Evolutionary conservation across 2,888 invertebrate species (phyloP).

Genomic region (Callimorpha dominula): DNA sequence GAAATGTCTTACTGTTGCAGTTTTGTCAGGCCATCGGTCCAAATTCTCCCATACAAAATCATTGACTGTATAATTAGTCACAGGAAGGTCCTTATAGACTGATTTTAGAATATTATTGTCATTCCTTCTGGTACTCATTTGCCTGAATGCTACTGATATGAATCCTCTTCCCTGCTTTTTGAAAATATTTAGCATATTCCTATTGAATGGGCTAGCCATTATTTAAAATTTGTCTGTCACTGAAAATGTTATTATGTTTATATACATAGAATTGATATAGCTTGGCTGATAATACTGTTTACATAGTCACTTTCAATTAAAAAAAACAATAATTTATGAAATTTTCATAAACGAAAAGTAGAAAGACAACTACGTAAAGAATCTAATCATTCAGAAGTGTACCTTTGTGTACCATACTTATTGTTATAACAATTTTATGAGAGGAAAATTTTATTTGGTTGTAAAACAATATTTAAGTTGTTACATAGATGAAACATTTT

Average conservation of each 20-base stretch:
- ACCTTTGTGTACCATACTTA: no score
- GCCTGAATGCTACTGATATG: constrained; percentile 34
- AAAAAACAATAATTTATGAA: not conserved
- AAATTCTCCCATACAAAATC: constrained; percentile 89
- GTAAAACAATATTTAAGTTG: not conserved
- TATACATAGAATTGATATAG: not conserved
- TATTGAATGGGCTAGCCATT: constrained; percentile 40
- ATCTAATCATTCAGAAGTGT: no score
- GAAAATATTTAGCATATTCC: constrained; percentile 32
- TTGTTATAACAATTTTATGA: not conserved
- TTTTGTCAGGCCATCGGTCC: constrained; percentile 89
- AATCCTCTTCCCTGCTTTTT: constrained; percentile 35
- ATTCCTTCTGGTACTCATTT: constrained; percentile 56
- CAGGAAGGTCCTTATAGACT: constrained; percentile 77
- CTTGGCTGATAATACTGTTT: not conserved
- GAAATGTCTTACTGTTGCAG: constrained; percentile 86
- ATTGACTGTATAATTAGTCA: constrained; percentile 83
- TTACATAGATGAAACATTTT: not conserved
- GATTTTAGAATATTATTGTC: constrained; percentile 77
- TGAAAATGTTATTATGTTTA: constrained; percentile 3
- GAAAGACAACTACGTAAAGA: no score
- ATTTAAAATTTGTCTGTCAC: constrained; percentile 4
- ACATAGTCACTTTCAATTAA: not conserved
- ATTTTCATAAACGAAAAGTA: not conserved
- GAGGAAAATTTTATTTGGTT: not conserved